A percentile compares a stretch with the other conserved stretches of the same genome.
These are phyloP conservation scores for Brachypodius melanocephalos DNA, from an alignment of 2,113 vertebrate genomes.

Conservation along the genomic window DNA sequence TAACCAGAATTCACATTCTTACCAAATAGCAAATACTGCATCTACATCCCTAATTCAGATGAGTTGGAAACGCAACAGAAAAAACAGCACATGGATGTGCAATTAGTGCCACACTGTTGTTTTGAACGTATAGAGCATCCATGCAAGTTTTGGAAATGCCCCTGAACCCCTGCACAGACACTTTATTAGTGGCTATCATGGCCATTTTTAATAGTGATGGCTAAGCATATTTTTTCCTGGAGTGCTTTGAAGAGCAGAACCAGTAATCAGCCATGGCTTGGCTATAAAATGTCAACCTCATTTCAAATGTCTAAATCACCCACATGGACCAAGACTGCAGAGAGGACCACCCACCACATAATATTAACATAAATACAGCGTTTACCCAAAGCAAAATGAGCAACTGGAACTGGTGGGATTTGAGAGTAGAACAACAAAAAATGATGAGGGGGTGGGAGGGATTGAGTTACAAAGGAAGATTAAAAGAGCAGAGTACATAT, in stretches of 20 bases:
- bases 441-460: slow-evolving; percentile 5
- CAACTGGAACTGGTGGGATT: neutral
- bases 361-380: slow-evolving; percentile 22
- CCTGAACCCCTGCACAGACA: neutral
- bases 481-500: neutral
- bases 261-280: slow-evolving; percentile 49
- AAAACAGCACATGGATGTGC: neutral
- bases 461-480: slow-evolving; percentile 30
- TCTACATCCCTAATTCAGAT: neutral
- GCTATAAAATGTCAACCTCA: slow-evolving; percentile 45
- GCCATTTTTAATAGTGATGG: slow-evolving; percentile 29
- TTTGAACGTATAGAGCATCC: neutral
- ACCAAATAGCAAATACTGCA: neutral
- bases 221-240: slow-evolving; percentile 19
- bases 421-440: slow-evolving; percentile 21
- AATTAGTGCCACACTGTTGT: neutral
- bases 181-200: slow-evolving; percentile 10
- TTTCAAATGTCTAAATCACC: slow-evolving; percentile 47
- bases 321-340: neutral
- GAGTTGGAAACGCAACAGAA: neutral
- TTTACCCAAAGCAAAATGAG: neutral
- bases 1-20: neutral
- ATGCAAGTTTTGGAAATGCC: neutral
- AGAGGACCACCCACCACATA: slow-evolving; percentile 56
- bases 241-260: slow-evolving; percentile 36